Evolutionary conservation across 2,888 invertebrate species (phyloP), one percentile per base, ranked within the genome.

Genomic region (Atrina japonica): DNA sequence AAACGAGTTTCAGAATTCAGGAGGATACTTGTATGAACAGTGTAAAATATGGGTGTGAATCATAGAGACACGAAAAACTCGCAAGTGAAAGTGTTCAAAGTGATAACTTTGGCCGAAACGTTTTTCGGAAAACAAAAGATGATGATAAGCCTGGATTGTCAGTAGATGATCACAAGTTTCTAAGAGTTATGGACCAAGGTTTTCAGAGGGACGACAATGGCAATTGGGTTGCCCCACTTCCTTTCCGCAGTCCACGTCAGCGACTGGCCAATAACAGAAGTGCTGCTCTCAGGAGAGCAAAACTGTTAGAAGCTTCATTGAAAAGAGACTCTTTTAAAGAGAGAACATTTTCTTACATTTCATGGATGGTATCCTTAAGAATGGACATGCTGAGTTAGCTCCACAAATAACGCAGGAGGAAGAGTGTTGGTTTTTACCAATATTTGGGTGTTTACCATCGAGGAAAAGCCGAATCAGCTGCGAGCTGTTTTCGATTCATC

Each of bases 151-250:
- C 11, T 35, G 35, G 35, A 5, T 7, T 35, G 35, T 35, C 35
- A 5, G 35, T 35, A 7, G 35, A 35, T 11, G 21, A 50, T 21
- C 14, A 21, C 3, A 14, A 50, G 21, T 50, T 21, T 27, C 3
- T 50, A 21, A 14, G 14, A 21, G 21, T 27, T 3, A 50, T 50
- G 50, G 50, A 50, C 21, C 2, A 21, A 21, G 21, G 21, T 25
- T 50, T 50, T 50, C 14, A 21, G 2, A 50, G 21, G 14, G 7
- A 50, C 50, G 21, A 2, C 21, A 50, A 50, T 2, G 50, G 21
- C 18, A 50, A 50, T 21, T 9, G 50, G 14, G 21, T 21, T 50
- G 50, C 50, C 21, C 50, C 50, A 11, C 50, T 50, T 16, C 50
- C 50, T 11, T 50, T 50, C 21, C 5, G 11, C 6, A 35, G 6